Evolutionary conservation across 37 sponge, comb jelly and placozoan genomes (phyloP).

Genomic region (Agelas oroides): DNA sequence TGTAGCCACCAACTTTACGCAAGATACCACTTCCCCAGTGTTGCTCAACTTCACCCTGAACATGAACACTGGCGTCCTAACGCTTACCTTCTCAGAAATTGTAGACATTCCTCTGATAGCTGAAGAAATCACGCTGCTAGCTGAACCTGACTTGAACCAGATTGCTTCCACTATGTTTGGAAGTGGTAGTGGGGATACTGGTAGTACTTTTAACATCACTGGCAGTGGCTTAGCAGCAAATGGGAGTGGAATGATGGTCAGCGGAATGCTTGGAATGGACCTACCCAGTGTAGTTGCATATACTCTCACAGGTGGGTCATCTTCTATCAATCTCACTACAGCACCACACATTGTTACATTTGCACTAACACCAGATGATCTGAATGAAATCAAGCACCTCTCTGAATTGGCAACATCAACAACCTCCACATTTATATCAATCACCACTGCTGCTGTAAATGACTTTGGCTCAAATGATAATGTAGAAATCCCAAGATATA

Average conservation of each 20-base stretch:
- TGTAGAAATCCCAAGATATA: constrained; percentile 10
- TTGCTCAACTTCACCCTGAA: constrained; percentile 69
- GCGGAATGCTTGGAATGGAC: background rate
- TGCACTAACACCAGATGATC: constrained; percentile 54
- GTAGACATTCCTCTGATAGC: constrained; percentile 31
- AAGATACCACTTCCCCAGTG: constrained; percentile 67
- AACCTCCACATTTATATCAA: constrained; percentile 52
- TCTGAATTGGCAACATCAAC: constrained; percentile 34
- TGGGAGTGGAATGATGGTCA: background rate
- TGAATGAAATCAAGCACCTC: constrained; percentile 72
- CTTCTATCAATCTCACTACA: constrained; percentile 18
- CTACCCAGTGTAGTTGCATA: background rate
- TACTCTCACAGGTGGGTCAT: constrained; percentile 65
- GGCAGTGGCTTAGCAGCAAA: background rate
- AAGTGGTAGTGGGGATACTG: background rate
- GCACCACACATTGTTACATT: constrained; percentile 63
- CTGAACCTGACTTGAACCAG: constrained; percentile 25
- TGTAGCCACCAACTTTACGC: constrained; percentile 31
- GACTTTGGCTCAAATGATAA: constrained; percentile 72
- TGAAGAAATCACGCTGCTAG: constrained; percentile 52
- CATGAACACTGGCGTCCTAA: constrained; percentile 52
- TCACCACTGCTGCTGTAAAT: constrained; percentile 37
- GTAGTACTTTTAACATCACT: background rate
- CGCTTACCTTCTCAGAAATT: constrained; percentile 82
- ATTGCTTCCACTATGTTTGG: background rate